Conservation (phyloP, 2,113 vertebrate species). For the Neogale vison region DNA sequence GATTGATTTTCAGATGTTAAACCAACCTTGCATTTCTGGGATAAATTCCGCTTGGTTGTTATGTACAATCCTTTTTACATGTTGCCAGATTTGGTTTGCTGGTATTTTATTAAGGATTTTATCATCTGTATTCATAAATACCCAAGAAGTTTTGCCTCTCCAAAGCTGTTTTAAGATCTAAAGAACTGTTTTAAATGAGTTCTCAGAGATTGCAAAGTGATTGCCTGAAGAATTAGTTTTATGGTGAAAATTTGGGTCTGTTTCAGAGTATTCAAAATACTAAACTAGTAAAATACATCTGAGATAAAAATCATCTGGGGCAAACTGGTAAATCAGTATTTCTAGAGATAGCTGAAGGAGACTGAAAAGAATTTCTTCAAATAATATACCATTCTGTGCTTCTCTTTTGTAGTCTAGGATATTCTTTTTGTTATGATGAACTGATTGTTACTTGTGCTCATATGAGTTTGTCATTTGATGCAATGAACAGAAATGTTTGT, state of each 20-base stretch:
- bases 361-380: neutral
- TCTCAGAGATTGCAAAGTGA: neutral
- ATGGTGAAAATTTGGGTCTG: neutral
- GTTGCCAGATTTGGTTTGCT: neutral
- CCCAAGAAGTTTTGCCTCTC: neutral
- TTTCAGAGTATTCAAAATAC: slow-evolving; percentile 1
- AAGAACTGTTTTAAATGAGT: neutral
- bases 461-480: neutral
- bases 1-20: neutral
- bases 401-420: neutral
- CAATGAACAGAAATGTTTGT: neutral
- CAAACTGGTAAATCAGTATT: neutral
- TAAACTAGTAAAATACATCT: neutral
- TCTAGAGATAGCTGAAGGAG: neutral
- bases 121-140: neutral
- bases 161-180: neutral
- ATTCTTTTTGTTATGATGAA: neutral
- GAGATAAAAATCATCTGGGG: neutral
- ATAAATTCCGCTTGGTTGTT: neutral
- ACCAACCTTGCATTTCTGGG: neutral
- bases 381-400: neutral
- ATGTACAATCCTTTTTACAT: neutral
- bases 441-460: neutral
- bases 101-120: slow-evolving; percentile 10
- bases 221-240: slow-evolving; percentile 9